Evolutionary conservation across 2,888 invertebrate species (phyloP), one percentile per base, ranked within the genome.

Genomic region (Colostygia pectinataria): DNA sequence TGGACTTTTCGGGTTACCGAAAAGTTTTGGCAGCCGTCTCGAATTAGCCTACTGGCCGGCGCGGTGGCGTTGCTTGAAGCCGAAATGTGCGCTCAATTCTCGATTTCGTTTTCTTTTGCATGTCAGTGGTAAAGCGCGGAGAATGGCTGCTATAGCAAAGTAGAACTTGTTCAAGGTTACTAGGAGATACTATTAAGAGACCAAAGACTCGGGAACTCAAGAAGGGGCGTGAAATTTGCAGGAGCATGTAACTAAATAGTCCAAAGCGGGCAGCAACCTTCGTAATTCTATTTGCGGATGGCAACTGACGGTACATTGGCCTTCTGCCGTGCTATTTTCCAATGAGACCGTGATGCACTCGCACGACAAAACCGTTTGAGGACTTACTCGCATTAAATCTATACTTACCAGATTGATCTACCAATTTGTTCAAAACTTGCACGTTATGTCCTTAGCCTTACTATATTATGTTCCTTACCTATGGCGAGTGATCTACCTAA

Each of bases 261-360:
- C 78, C 77, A 77, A 80, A 80, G 78, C 79, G 77, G 80, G 80
- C 78, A 78, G 80, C 76, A 79, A 84, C 80, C 80, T 82, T 81
- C 80, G 72, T 63, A 57, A 61, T 76, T 78, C 88, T 88, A 88
- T 88, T 88, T 88, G 79, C 65, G 82, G 80, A 74, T 70, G 65
- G 70, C 71, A 69, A 68, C 70, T 68, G 73, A 62, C 74, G 71
- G 85, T 86, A 79, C 86, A 70, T 87, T 85, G 84, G 86, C 88
- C 86, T 84, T 83, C 80, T 78, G 74, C 60, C 65, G 74, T 72
- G 78, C 80, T 77, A 75, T 83, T 81, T 83, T 81, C 77, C 77
- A 81, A 79, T 77, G 73, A 75, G 68, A 68, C 66, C 60, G 65
- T 66, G 71, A 66, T 77, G 74, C 72, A 74, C 68, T 73, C 66